phyloP scores from a whole-genome alignment of 2,113 vertebrate species.

The Leucosticte australis region DNA sequence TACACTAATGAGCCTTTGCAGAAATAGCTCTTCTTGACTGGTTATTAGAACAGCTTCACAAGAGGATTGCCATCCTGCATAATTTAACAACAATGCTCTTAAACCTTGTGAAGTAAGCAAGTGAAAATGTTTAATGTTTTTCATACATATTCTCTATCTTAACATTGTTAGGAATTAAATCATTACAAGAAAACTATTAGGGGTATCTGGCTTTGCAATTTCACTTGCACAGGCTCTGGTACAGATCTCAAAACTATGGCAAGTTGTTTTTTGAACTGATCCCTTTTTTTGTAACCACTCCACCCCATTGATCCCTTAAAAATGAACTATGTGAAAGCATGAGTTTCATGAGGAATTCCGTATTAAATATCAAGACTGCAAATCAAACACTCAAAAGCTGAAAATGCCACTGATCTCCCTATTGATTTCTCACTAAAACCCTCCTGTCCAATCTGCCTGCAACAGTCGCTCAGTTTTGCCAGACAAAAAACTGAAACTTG shows the following conservation, averaged over 20 bases:
- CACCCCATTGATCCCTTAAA: background rate
- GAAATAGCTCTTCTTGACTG: slow-evolving; percentile 29
- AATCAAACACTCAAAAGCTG: background rate
- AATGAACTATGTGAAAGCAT: background rate
- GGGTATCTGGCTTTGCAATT: background rate
- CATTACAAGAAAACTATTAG: background rate
- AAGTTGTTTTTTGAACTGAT: background rate
- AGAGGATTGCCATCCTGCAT: slow-evolving; percentile 22
- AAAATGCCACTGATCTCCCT: background rate
- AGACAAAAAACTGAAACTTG: background rate
- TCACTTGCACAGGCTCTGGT: background rate
- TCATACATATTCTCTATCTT: background rate
- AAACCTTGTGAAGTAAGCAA: slow-evolving; percentile 8
- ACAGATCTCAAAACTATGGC: background rate
- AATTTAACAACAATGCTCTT: background rate
- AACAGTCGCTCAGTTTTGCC: background rate
- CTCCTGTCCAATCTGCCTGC: background rate
- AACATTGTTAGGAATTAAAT: background rate
- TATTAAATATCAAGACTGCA: background rate
- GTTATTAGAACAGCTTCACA: background rate
- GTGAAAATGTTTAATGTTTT: background rate
- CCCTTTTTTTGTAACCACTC: background rate
- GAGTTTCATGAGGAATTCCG: background rate
- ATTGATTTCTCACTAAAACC: background rate
- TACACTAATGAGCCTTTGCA: background rate